Conservation (phyloP, 2,113 vertebrate species). For the Carollia perspicillata region DNA sequence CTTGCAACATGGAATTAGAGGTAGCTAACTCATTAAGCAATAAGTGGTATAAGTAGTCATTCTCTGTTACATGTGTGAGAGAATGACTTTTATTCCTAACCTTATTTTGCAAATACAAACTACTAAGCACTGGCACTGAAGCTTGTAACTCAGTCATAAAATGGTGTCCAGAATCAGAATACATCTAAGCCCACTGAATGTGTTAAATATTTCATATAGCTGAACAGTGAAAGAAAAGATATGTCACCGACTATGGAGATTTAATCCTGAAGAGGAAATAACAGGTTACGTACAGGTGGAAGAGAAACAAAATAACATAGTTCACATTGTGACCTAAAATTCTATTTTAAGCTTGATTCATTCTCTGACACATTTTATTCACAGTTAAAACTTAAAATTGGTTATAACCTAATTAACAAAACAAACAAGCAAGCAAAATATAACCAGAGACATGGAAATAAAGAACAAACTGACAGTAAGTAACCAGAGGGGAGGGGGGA, state of each 20-base stretch:
- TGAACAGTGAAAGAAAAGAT: slow-evolving; percentile 18
- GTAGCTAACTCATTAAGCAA: background rate
- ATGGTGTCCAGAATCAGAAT: background rate
- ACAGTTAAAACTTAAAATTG: background rate
- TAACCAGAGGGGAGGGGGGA: no score
- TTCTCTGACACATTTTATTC: background rate
- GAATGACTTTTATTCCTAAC: background rate
- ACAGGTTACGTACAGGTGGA: background rate
- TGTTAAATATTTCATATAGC: slow-evolving; percentile 16
- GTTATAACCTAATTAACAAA: background rate
- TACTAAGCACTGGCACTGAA: background rate
- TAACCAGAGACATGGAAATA: no score
- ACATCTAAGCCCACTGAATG: background rate
- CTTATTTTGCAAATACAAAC: background rate
- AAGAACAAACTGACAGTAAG: no score
- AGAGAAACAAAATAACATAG: slow-evolving; percentile 25
- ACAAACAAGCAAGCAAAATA: no score
- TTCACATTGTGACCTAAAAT: slow-evolving; percentile 28
- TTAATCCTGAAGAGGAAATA: slow-evolving; percentile 18
- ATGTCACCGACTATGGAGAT: background rate
- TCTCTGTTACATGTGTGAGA: background rate
- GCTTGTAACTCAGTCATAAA: background rate
- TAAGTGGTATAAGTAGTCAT: background rate
- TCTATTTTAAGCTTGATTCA: slow-evolving; percentile 11
- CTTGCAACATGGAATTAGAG: background rate